Percentiles rank a stretch among this genome's conserved stretches.
These are phyloP conservation scores for Drosophila lacertosa DNA, from an alignment of 1,140 invertebrate genomes.

Conservation along the genomic window DNA sequence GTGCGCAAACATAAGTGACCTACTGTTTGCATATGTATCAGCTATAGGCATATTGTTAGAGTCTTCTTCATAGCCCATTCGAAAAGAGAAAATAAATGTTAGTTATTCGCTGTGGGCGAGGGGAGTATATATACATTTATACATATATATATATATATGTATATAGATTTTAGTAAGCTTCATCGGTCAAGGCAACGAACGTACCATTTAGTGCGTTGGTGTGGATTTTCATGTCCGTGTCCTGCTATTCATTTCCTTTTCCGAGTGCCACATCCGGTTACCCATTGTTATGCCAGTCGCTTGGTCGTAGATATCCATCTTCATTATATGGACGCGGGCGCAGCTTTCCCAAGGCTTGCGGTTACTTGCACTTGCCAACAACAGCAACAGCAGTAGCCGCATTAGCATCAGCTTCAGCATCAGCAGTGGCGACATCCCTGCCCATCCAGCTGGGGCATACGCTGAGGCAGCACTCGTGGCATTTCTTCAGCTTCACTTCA, in stretches of 20 bases:
- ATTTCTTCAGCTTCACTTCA: slow-evolving; percentile 74
- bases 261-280: slow-evolving; percentile 66
- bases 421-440: slow-evolving; percentile 1
- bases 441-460: slow-evolving; percentile 19
- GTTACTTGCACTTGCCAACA: slow-evolving; percentile 60
- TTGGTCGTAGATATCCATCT: slow-evolving; percentile 47
- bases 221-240: slow-evolving; percentile 53
- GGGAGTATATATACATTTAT: neutral
- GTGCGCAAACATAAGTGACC: too few relatives aligned
- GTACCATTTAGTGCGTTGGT: slow-evolving; percentile 34
- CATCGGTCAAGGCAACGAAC: slow-evolving; percentile 26
- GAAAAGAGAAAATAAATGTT: slow-evolving; percentile 11
- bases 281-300: slow-evolving; percentile 62
- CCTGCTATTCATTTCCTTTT: slow-evolving; percentile 73
- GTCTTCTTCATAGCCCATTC: neutral
- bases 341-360: slow-evolving; percentile 30
- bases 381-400: slow-evolving; percentile 22
- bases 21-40: neutral
- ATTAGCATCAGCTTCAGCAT: slow-evolving; percentile 9
- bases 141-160: neutral
- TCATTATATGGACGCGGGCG: slow-evolving; percentile 47
- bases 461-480: slow-evolving; percentile 50
- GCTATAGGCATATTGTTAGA: slow-evolving; percentile 2
- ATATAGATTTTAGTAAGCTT: slow-evolving; percentile 3
- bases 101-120: neutral